Evolutionary conservation across 1,140 invertebrate species (phyloP).

Genomic region (Leptinotarsa texana): DNA sequence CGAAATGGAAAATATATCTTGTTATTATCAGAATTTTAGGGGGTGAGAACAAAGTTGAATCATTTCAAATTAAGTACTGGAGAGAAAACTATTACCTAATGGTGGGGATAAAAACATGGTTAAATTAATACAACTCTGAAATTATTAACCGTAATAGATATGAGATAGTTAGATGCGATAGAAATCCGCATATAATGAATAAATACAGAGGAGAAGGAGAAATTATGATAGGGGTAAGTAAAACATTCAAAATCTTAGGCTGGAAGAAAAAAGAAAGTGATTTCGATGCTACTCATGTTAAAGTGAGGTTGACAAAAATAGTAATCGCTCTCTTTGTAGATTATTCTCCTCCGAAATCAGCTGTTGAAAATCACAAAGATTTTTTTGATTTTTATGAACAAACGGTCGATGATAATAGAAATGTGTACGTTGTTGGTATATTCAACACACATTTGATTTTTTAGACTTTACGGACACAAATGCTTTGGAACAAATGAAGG

Average conservation of each 20-base stretch:
- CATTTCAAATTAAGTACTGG: not conserved
- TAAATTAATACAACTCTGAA: not conserved
- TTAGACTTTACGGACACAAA: not conserved
- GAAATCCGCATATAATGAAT: too few relatives aligned
- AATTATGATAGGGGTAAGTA: too few relatives aligned
- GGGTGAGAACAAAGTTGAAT: constrained; percentile 3
- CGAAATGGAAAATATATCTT: constrained; percentile 11
- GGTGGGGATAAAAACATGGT: constrained; percentile 5
- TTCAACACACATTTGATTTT: not conserved
- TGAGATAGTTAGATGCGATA: too few relatives aligned
- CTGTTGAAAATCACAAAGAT: not conserved
- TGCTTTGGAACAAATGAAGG: not conserved
- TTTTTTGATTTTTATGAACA: not conserved
- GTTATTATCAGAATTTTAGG: constrained; percentile 18
- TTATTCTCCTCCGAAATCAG: too few relatives aligned
- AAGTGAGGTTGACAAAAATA: not conserved
- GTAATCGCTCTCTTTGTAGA: too few relatives aligned
- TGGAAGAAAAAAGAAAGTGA: too few relatives aligned
- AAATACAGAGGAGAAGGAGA: too few relatives aligned
- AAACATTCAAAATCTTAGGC: too few relatives aligned
- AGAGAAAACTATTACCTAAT: constrained; percentile 14
- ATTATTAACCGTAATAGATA: too few relatives aligned
- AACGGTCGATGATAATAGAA: not conserved
- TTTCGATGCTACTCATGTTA: too few relatives aligned
- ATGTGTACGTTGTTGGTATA: not conserved